phyloP scores from a whole-genome alignment of 2,797 vertebrate genomes.

The Onychomys arenicola region DNA sequence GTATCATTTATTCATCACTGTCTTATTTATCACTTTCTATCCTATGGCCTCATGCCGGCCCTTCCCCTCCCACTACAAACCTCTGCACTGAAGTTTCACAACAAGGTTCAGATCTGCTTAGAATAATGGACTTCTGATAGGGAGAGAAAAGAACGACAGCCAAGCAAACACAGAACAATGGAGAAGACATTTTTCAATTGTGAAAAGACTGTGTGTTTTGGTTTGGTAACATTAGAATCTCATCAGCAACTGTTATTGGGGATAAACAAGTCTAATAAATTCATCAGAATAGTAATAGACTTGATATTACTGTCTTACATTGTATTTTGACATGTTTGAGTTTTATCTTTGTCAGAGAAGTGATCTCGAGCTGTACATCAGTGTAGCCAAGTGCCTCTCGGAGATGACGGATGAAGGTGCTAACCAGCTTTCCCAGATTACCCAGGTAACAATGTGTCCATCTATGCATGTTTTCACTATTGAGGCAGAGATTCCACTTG shows the following conservation, averaged over 20 bases:
- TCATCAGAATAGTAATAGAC: background rate
- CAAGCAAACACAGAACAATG: background rate
- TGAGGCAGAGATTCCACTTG: background rate
- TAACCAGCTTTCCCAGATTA: constrained; percentile 88
- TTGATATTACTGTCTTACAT: background rate
- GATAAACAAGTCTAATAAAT: constrained; percentile 42
- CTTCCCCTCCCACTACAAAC: background rate
- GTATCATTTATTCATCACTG: background rate
- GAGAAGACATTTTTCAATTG: constrained; percentile 35
- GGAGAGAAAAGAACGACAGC: background rate
- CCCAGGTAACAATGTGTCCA: constrained; percentile 89
- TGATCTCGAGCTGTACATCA: constrained; percentile 91
- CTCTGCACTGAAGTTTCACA: constrained; percentile 11
- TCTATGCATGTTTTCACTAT: background rate
- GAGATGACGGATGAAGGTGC: constrained; percentile 94
- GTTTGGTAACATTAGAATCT: background rate
- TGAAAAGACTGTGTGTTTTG: background rate
- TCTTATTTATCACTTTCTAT: background rate
- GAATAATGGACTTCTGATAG: constrained; percentile 13
- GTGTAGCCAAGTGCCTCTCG: constrained; percentile 92
- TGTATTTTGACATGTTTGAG: constrained; percentile 46
- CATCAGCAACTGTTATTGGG: background rate
- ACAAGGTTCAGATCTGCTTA: constrained; percentile 6
- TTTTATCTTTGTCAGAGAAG: constrained; percentile 87
- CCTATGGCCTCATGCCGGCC: background rate